These are phyloP conservation scores for Odobenus rosmarus DNA, from an alignment of 2,113 vertebrate species.

Conservation along the genomic window DNA sequence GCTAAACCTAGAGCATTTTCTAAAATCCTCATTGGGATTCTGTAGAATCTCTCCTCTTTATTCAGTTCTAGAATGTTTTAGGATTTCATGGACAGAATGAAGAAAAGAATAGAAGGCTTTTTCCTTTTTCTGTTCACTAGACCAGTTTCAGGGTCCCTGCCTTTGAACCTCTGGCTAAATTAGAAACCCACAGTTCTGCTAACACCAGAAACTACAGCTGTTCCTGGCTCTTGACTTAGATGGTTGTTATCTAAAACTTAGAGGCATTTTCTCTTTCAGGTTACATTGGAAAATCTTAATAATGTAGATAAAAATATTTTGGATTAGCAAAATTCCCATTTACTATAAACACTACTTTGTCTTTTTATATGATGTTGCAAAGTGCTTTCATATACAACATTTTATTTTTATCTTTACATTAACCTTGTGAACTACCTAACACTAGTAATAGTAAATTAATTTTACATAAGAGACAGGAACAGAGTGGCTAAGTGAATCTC, in stretches of 20 bases:
- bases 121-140: neutral
- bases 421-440: neutral
- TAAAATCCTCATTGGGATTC: neutral
- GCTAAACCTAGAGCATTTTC: neutral
- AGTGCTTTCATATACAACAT: neutral
- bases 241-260: slow-evolving; percentile 29
- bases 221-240: neutral
- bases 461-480: neutral
- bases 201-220: neutral
- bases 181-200: neutral
- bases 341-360: neutral
- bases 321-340: slow-evolving; percentile 7
- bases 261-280: neutral
- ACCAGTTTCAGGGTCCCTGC: neutral
- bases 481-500: neutral
- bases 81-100: neutral
- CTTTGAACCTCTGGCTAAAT: neutral
- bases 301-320: slow-evolving; percentile 12
- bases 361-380: slow-evolving; percentile 24
- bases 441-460: neutral
- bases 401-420: slow-evolving; percentile 33
- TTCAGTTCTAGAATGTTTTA: neutral
- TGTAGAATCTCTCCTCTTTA: neutral
- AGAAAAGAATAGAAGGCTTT: neutral
- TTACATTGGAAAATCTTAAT: slow-evolving; percentile 22